These are phyloP conservation scores for Buceros bicornis DNA, from an alignment of 2,797 vertebrate genomes.

Conservation along the genomic window DNA sequence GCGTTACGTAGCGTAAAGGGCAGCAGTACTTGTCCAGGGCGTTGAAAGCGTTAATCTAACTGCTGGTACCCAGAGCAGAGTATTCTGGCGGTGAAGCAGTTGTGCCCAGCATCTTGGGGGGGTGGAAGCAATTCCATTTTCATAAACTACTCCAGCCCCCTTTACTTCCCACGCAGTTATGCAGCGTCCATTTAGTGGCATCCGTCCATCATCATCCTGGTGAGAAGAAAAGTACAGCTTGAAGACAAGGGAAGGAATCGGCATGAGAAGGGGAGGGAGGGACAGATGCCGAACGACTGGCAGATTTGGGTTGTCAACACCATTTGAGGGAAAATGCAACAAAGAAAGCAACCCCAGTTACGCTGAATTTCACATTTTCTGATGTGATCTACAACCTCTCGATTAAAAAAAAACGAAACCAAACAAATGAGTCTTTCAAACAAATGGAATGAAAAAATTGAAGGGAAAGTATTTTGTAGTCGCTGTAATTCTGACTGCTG, in stretches of 20 bases:
- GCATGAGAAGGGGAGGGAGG: neutral
- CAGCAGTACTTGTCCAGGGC: neutral
- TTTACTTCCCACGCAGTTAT: neutral
- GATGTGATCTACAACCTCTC: neutral
- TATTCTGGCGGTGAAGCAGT: neutral
- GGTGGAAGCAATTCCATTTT: neutral
- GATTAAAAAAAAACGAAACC: neutral
- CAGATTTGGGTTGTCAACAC: neutral
- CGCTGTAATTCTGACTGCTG: slow-evolving; percentile 29
- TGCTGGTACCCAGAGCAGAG: neutral
- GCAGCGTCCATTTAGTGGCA: neutral
- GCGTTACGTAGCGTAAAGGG: neutral
- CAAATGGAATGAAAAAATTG: neutral
- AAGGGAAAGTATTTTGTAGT: slow-evolving; percentile 41
- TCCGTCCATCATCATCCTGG: neutral
- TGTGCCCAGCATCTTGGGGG: slow-evolving; percentile 17
- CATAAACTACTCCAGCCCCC: neutral
- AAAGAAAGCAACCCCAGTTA: neutral
- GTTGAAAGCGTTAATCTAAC: neutral
- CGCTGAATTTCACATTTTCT: neutral
- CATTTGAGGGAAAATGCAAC: neutral
- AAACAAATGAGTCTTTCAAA: neutral
- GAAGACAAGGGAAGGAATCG: neutral
- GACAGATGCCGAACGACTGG: neutral
- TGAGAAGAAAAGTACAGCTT: neutral